Evolutionary conservation across 2,113 vertebrate genomes (phyloP), one percentile per base, ranked within the genome.

Genomic region (Aythya baeri): DNA sequence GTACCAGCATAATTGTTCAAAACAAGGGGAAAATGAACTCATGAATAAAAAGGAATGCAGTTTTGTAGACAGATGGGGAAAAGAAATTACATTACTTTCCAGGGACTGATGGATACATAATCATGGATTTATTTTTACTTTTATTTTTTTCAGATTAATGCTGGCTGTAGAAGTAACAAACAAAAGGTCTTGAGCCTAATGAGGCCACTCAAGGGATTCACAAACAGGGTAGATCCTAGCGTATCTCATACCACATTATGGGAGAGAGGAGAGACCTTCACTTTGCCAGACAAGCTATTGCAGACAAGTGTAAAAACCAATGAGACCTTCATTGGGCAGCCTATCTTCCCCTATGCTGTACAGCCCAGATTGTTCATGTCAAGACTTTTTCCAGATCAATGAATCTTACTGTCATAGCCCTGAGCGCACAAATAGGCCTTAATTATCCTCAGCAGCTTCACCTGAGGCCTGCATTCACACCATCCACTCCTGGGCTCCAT

Each of bases 241-340:
- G 0, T 1, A 0, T 63, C 34, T n/a, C 31, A 73, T 32, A 52
- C 2, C 36, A 73, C 21, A 61, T 7, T 18, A 72, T 1, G 6
- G 43, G 34, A 78, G 70, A 87, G 31, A 77, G 52, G 7, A 32
- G 18, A 86, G 49, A 44, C 10, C 18, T 76, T 67, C 7, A 5
- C 4, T 44, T 41, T 65, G 31, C 9, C 41, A 76, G 38, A 20
- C 50, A 50, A 50, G 23, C 16, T 50, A 36, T 36, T 70, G 32
- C n/a, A 34, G 32, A 70, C 11, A 50, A 50, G 11, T 34, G 25
- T 52, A 50, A 27, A 71, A 71, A 18, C 11, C 46, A 71, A 13
- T 27, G 23, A 50, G 67, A 71, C 32, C 4, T 36, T 34, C 27
- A 50, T 14, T 71, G 67, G 67, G 46, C 46, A 52, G 11, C n/a